Conservation (phyloP, 2,888 invertebrate genomes). For the Biston stratarius region DNA sequence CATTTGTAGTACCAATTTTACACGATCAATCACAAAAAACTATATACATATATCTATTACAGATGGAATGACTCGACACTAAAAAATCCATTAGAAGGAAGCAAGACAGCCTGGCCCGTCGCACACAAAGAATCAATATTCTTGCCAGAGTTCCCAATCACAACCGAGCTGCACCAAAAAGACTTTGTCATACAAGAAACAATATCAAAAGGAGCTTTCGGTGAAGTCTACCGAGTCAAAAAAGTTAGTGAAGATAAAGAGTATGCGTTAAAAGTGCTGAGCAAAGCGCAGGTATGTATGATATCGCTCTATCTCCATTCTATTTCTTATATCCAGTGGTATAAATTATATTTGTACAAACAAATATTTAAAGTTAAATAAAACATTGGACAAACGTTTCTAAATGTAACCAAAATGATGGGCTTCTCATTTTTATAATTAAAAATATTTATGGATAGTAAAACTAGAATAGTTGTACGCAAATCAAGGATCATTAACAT, state of each 20-base stretch:
- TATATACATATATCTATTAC: constrained; percentile 50
- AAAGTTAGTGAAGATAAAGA: constrained; percentile 88
- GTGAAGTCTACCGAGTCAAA: constrained; percentile 94
- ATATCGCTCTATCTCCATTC: too few relatives aligned
- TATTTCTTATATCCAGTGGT: too few relatives aligned
- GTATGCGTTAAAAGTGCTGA: constrained; percentile 95
- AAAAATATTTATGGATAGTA: too few relatives aligned
- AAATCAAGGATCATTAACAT: too few relatives aligned
- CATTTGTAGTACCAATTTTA: too few relatives aligned
- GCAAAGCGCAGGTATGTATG: constrained; percentile 90
- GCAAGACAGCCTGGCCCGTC: constrained; percentile 94
- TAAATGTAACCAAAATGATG: too few relatives aligned
- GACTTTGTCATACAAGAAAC: constrained; percentile 89
- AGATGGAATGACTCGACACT: constrained; percentile 90
- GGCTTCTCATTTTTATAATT: too few relatives aligned
- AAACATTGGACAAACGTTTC: too few relatives aligned
- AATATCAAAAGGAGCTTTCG: constrained; percentile 96
- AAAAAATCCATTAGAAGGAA: constrained; percentile 84
- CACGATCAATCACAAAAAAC: not conserved
- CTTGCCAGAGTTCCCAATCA: constrained; percentile 94
- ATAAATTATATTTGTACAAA: too few relatives aligned
- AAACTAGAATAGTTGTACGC: too few relatives aligned
- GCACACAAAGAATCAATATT: constrained; percentile 94
- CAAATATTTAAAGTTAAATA: too few relatives aligned
- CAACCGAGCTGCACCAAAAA: constrained; percentile 85